Percentiles rank a stretch among this genome's conserved stretches.
Evolutionary conservation across 1,140 invertebrate species (phyloP).

Genomic region (Bombus soroeensis): DNA sequence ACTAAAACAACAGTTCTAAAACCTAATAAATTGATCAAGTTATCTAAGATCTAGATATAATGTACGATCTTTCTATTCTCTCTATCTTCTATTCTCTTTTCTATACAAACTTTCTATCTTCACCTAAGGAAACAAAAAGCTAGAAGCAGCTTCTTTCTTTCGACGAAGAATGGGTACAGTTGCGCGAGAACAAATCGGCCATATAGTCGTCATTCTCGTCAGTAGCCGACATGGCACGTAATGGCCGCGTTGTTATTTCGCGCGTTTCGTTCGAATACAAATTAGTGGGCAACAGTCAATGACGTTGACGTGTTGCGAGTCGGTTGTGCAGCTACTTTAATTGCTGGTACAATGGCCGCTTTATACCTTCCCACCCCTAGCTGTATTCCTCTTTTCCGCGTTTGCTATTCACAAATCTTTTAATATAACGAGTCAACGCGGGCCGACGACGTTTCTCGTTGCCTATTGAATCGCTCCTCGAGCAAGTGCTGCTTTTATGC

Average conservation of each 20-base stretch:
- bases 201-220: not conserved
- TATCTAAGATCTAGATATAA: too few species aligned
- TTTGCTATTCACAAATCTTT: constrained; percentile 49
- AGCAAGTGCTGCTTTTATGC: constrained; percentile 34
- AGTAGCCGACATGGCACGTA: not conserved
- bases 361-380: not conserved
- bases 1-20: too few species aligned
- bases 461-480: constrained; percentile 37
- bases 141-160: not conserved
- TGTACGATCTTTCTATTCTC: too few species aligned
- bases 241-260: constrained; percentile 26
- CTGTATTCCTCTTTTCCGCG: not conserved
- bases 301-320: constrained; percentile 21
- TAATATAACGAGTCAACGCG: constrained; percentile 55
- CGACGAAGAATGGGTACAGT: not conserved
- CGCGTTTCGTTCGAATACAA: constrained; percentile 43
- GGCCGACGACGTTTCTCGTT: constrained; percentile 31
- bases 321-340: constrained; percentile 45
- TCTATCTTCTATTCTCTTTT: too few species aligned
- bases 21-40: too few species aligned
- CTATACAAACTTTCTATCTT: not conserved
- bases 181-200: not conserved
- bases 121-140: not conserved
- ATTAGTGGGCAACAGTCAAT: constrained; percentile 40
- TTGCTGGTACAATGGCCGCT: constrained; percentile 43